Evolutionary conservation across 1,140 invertebrate genomes (phyloP), one percentile per base, ranked within the genome.

Genomic region (Ceratina australensis): DNA sequence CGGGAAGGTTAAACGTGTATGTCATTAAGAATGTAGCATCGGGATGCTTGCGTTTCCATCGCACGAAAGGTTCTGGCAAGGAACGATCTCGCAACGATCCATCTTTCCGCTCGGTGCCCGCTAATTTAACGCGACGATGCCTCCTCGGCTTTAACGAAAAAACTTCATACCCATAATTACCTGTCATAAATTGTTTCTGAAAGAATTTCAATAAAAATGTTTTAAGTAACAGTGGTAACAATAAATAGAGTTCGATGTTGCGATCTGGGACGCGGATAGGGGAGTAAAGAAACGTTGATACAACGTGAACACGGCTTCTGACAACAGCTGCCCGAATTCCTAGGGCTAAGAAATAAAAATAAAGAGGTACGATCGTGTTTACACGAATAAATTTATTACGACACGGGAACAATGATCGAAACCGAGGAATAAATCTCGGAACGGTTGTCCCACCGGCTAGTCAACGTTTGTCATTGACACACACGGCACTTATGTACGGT

Each of bases 21-120:
- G 49, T 82, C 75, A 52, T 83, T 78, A 63, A 68, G 56, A 54
- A 56, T 76, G 78, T 72, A 82, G 20, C 74, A 52, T 61, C 66
- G 56, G 33, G 56, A 71, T 61, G 66, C 47, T 59, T 61, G 74
- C 47, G 66, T 33, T 68, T 68, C 54, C 64, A 67, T 78, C 66
- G 47, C 65, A 72, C 72, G 67, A 75, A 77, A 77, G 73, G 65
- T 69, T 69, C n/a, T n/a, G n/a, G 50, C 5, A 24, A 15, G 7
- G 3, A 69, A 69, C 73, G n/a, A 60, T 69, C 18, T 77, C 18
- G 56, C 66, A 52, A n/a, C n/a, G 57, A 50, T 54, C 66, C 7
- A 24, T 69, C 47, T 59, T n/a, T 61, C 24, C 20, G 5, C n/a
- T 16, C 13, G 16, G n/a, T 26, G 8, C 3, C 20, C 13, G 28